A percentile compares a stretch with the other conserved stretches of the same genome.
Evolutionary conservation across 2,888 invertebrate genomes (phyloP).

Genomic region (Resseliella maxima): DNA sequence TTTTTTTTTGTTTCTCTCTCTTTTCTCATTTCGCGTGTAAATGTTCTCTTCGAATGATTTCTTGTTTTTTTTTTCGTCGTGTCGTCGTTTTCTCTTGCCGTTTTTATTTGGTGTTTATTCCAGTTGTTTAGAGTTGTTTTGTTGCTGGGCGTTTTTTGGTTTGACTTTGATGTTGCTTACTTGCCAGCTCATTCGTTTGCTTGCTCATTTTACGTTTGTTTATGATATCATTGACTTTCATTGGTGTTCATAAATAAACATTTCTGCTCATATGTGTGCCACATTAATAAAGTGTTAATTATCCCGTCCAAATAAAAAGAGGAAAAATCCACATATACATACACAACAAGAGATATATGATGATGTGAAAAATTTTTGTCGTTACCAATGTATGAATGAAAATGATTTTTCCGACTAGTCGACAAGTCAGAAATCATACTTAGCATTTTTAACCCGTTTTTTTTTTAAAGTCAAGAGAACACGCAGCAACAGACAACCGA

Average conservation of each 20-base stretch:
- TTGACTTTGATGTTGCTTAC: background rate
- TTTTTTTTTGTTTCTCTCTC: background rate
- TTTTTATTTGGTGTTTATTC: constrained; percentile 29
- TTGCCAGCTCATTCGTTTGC: background rate
- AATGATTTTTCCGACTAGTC: background rate
- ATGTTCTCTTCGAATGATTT: background rate
- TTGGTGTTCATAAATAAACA: constrained; percentile 38
- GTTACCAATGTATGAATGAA: background rate
- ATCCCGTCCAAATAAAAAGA: background rate
- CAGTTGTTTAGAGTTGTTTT: constrained; percentile 30
- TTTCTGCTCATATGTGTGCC: constrained; percentile 23
- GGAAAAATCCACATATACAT: background rate
- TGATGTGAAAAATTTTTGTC: background rate
- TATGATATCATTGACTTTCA: constrained; percentile 34
- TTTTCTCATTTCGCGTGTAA: background rate
- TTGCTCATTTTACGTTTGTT: background rate
- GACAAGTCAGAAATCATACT: background rate
- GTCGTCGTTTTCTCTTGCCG: background rate
- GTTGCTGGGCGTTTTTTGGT: background rate
- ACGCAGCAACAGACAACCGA: too few species aligned
- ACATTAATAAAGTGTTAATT: constrained; percentile 50
- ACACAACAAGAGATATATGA: background rate
- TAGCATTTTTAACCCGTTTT: background rate
- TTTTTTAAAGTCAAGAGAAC: too few species aligned
- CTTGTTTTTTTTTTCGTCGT: background rate